Evolutionary conservation across 2,888 invertebrate genomes (phyloP).

Genomic region (Saturnia pavonia): DNA sequence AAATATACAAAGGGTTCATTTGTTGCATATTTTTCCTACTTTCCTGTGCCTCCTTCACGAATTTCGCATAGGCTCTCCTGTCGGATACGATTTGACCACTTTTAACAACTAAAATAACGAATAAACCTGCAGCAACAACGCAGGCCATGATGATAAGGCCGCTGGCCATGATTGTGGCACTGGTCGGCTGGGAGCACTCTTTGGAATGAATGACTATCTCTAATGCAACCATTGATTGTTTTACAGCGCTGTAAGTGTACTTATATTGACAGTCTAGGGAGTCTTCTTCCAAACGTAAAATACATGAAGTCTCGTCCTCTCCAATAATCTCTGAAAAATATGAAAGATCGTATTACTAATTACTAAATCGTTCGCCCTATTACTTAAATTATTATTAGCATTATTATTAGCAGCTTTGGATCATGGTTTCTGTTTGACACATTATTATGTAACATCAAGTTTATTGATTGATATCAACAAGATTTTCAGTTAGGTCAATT

Average conservation of each 20-base stretch:
- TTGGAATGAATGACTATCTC: slow-evolving; percentile 63
- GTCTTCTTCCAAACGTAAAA: slow-evolving; percentile 55
- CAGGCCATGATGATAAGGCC: slow-evolving; percentile 65
- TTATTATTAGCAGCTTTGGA: neutral
- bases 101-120: slow-evolving; percentile 66
- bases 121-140: slow-evolving; percentile 72
- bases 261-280: slow-evolving; percentile 64
- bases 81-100: slow-evolving; percentile 72
- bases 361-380: neutral
- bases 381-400: neutral
- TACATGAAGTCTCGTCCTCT: slow-evolving; percentile 55
- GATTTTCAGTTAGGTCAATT: no score
- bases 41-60: slow-evolving; percentile 68
- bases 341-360: neutral
- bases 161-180: slow-evolving; percentile 61
- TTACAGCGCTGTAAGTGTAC: slow-evolving; percentile 63
- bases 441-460: neutral
- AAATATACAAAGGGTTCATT: slow-evolving; percentile 84
- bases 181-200: slow-evolving; percentile 61
- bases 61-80: slow-evolving; percentile 78
- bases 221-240: slow-evolving; percentile 53
- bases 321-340: slow-evolving; percentile 42
- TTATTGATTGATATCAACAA: neutral
- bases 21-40: slow-evolving; percentile 65
- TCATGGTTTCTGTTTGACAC: neutral